A percentile compares a stretch with the other conserved stretches of the same genome.
Evolutionary conservation across 2,888 invertebrate genomes (phyloP).

Genomic region (Graphium colonna): DNA sequence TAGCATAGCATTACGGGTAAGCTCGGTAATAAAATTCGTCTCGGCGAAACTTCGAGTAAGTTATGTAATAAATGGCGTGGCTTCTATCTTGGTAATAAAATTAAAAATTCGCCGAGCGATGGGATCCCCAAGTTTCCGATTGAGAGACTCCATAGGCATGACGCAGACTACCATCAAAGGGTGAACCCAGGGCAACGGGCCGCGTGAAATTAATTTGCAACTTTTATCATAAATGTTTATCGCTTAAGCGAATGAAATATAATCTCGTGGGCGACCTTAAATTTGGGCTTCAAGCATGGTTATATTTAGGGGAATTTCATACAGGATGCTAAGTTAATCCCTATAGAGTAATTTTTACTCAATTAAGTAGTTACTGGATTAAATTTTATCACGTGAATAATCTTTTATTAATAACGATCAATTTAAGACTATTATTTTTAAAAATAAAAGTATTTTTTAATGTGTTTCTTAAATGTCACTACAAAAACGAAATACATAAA

Average conservation of each 20-base stretch:
- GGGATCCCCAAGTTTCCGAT: conserved; percentile 25
- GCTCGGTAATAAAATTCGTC: conserved; percentile 10
- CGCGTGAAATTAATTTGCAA: conserved; percentile 26
- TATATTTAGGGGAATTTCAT: too few relatives aligned
- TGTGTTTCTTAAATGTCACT: too few relatives aligned
- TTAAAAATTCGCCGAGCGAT: conserved; percentile 27
- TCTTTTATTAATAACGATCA: too few relatives aligned
- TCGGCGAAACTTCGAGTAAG: conserved; percentile 10
- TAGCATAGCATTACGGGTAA: conserved; percentile 2
- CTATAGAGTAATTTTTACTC: too few relatives aligned
- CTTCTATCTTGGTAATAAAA: conserved; percentile 21
- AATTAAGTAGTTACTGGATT: too few relatives aligned
- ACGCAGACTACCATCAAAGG: conserved; percentile 31
- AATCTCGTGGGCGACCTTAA: neutral
- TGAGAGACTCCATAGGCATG: conserved; percentile 37
- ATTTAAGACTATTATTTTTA: too few relatives aligned
- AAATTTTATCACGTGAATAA: too few relatives aligned
- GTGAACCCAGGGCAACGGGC: too few relatives aligned
- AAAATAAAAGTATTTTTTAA: too few relatives aligned
- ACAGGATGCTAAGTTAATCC: too few relatives aligned
- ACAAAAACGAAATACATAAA: too few relatives aligned
- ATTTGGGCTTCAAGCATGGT: too few relatives aligned
- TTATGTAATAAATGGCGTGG: conserved; percentile 16
- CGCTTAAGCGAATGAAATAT: conserved; percentile 8
- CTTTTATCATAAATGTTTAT: conserved; percentile 25